A percentile compares a stretch with the other conserved stretches of the same genome.
Evolutionary conservation across 2,888 invertebrate genomes (phyloP).

Genomic region (Cryptus viduatorius): DNA sequence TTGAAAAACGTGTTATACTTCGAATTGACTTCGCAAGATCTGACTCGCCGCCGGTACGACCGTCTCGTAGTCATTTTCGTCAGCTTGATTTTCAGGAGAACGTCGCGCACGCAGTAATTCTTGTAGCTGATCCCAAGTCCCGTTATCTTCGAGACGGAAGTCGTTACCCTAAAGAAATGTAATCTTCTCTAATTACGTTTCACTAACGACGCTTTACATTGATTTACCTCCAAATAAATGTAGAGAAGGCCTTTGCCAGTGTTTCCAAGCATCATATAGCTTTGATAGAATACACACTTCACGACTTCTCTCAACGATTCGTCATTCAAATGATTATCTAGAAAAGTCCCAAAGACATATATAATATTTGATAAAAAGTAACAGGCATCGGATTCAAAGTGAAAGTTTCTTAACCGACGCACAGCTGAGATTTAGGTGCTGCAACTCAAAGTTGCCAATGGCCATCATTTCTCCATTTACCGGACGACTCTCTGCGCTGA

Average conservation of each 20-base stretch:
- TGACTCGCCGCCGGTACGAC: constrained; percentile 7
- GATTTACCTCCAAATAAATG: constrained; percentile 70
- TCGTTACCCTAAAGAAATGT: constrained; percentile 67
- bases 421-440: constrained; percentile 83
- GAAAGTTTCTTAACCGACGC: constrained; percentile 57
- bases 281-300: constrained; percentile 77
- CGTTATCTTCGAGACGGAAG: constrained; percentile 53
- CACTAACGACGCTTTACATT: background rate
- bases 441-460: constrained; percentile 80
- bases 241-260: constrained; percentile 69
- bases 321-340: constrained; percentile 77
- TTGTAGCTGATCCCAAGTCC: constrained; percentile 62
- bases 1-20: background rate
- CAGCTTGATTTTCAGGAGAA: constrained; percentile 1
- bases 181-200: constrained; percentile 15
- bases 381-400: constrained; percentile 1
- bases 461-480: constrained; percentile 77
- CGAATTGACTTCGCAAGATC: constrained; percentile 31
- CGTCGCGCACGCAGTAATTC: constrained; percentile 63
- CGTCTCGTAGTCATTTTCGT: background rate
- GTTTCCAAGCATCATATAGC: constrained; percentile 73
- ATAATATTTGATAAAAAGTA: background rate
- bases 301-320: constrained; percentile 71
- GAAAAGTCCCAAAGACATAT: constrained; percentile 11
- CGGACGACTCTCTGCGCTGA: constrained; percentile 76